phyloP scores from a whole-genome alignment of 2,113 vertebrate species.

The Crotalus viridis region DNA sequence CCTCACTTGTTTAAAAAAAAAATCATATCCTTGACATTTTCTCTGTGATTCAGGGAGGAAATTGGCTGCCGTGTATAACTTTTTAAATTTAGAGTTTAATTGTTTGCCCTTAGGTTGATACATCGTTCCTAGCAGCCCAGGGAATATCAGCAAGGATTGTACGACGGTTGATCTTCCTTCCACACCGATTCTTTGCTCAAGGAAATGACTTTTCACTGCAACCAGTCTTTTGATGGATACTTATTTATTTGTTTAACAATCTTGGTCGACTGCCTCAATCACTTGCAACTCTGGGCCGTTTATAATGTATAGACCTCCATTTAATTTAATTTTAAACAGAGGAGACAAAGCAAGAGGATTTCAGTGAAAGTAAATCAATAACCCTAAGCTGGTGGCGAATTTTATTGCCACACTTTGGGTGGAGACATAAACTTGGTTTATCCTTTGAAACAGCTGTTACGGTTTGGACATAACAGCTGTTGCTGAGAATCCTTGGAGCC shows the following conservation, averaged over 20 bases:
- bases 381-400: neutral
- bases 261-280: neutral
- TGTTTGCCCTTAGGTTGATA: slow-evolving; percentile 51
- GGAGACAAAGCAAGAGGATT: neutral
- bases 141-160: slow-evolving; percentile 13
- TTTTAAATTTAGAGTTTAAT: slow-evolving; percentile 53
- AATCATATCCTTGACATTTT: neutral
- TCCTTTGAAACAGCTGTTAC: neutral
- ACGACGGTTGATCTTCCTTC: neutral
- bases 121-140: slow-evolving; percentile 23
- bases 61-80: slow-evolving; percentile 51
- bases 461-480: neutral
- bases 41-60: neutral
- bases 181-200: slow-evolving; percentile 24
- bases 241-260: neutral
- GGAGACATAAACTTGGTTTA: neutral
- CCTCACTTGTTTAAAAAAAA: neutral
- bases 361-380: neutral
- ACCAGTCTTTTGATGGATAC: neutral
- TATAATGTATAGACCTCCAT: neutral
- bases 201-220: neutral
- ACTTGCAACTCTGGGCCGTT: neutral
- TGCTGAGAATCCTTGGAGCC: neutral
- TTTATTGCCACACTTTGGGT: neutral
- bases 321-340: neutral